Conservation (phyloP, 2,797 vertebrate genomes). For the Gymnodraco acuticeps region DNA sequence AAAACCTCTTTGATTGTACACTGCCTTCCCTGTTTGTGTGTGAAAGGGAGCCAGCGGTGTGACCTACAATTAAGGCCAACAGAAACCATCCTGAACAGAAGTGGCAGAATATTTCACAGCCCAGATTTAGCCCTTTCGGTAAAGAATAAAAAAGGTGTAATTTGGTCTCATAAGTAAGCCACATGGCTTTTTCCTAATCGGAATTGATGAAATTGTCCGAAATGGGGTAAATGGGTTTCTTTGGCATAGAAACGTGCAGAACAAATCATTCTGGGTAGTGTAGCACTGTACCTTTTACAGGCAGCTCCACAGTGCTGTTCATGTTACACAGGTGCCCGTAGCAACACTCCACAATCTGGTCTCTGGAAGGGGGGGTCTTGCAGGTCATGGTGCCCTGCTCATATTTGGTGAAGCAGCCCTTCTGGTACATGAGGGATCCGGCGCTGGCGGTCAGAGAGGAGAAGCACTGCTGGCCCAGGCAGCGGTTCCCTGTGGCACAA, state of each 20-base stretch:
- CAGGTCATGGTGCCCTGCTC: slow-evolving; percentile 96
- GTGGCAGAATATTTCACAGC: slow-evolving; percentile 59
- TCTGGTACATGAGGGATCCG: slow-evolving; percentile 90
- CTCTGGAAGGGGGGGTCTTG: slow-evolving; percentile 93
- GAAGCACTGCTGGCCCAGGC: slow-evolving; percentile 94
- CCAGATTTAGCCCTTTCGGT: slow-evolving; percentile 15
- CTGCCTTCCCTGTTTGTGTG: slow-evolving; percentile 46
- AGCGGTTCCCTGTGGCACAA: slow-evolving; percentile 89
- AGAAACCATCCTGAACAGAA: slow-evolving; percentile 44
- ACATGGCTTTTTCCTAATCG: neutral
- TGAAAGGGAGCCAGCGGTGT: slow-evolving; percentile 54
- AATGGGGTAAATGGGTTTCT: slow-evolving; percentile 6
- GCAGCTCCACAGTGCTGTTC: slow-evolving; percentile 90
- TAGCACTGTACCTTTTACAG: slow-evolving; percentile 78
- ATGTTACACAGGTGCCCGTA: slow-evolving; percentile 95
- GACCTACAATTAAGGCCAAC: slow-evolving; percentile 46
- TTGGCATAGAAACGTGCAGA: neutral
- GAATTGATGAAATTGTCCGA: slow-evolving; percentile 10
- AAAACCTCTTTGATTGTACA: slow-evolving; percentile 58
- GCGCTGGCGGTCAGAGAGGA: slow-evolving; percentile 90
- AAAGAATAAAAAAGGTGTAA: slow-evolving; percentile 29
- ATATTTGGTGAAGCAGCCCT: slow-evolving; percentile 95
- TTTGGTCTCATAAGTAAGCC: slow-evolving; percentile 7
- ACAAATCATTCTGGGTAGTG: slow-evolving; percentile 13
- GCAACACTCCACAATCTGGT: slow-evolving; percentile 96